A percentile compares a stretch with the other conserved stretches of the same genome.
Evolutionary conservation across 1,140 invertebrate species (phyloP).

Genomic region (Protaetia brevitarsis): DNA sequence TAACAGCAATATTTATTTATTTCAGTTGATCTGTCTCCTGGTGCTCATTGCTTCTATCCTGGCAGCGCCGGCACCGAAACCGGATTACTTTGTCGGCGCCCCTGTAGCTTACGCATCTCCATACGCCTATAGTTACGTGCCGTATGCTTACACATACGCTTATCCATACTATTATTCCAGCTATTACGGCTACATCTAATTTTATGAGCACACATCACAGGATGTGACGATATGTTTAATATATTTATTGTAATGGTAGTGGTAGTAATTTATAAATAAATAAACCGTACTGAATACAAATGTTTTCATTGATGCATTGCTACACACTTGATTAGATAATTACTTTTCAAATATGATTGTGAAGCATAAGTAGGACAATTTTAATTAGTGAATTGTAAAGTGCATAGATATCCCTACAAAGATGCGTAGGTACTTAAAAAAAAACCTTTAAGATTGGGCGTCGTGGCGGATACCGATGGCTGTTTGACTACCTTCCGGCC

Average conservation of each 20-base stretch:
- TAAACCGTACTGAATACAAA: conserved; percentile 1
- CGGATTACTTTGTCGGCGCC: neutral
- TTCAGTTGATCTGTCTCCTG: neutral
- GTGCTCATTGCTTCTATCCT: neutral
- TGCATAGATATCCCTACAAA: too few relatives aligned
- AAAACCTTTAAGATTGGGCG: too few relatives aligned
- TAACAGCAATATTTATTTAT: neutral
- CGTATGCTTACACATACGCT: neutral
- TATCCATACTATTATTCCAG: neutral
- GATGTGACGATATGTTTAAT: conserved; percentile 5
- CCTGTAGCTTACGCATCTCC: conserved; percentile 3
- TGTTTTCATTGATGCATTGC: neutral
- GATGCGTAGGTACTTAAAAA: too few relatives aligned
- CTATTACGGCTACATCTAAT: neutral
- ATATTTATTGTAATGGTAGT: neutral
- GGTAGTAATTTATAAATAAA: neutral
- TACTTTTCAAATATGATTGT: too few relatives aligned
- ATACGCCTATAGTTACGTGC: neutral
- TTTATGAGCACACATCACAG: neutral
- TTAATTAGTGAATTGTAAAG: too few relatives aligned
- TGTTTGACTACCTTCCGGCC: too few relatives aligned
- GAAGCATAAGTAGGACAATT: too few relatives aligned
- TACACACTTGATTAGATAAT: neutral
- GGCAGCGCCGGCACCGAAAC: neutral
- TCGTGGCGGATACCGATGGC: too few relatives aligned